Evolutionary conservation across 2,797 vertebrate species (phyloP).

Genomic region (Trichosurus vulpecula): DNA sequence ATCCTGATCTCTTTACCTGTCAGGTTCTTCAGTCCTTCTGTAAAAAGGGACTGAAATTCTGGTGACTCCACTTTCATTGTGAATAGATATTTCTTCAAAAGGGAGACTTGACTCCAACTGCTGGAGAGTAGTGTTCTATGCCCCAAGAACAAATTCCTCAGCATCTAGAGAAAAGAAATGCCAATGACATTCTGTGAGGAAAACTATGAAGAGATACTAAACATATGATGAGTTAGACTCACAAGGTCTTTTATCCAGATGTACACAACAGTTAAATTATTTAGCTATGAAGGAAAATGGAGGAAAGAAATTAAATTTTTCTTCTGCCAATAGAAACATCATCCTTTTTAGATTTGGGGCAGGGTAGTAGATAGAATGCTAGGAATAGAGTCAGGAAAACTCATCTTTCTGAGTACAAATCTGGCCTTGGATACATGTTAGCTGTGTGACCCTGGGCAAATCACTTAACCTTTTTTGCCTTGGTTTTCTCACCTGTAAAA

Average conservation of each 20-base stretch:
- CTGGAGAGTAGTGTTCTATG: constrained; percentile 52
- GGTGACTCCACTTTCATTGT: constrained; percentile 92
- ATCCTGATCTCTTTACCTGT: constrained; percentile 86
- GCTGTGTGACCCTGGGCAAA: no score
- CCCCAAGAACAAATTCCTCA: constrained; percentile 65
- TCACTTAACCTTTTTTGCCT: background rate
- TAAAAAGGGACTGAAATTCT: constrained; percentile 93
- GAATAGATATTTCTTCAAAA: constrained; percentile 70
- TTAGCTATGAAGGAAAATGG: background rate
- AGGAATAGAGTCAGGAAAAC: background rate
- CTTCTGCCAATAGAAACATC: background rate
- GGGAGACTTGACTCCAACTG: constrained; percentile 40
- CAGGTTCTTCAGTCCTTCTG: constrained; percentile 90
- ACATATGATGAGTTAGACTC: background rate
- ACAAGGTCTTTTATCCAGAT: background rate
- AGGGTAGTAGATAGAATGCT: background rate
- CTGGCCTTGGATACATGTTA: no score
- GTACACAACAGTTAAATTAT: background rate
- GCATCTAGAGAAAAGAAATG: constrained; percentile 72
- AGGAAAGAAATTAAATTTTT: background rate
- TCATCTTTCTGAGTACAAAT: background rate
- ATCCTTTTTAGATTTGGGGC: background rate
- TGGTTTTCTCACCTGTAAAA: background rate
- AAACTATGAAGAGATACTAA: background rate
- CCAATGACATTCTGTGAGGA: background rate